Base-by-base conservation (phyloP, 2,113 vertebrate species). In the Xerus inauris region DNA sequence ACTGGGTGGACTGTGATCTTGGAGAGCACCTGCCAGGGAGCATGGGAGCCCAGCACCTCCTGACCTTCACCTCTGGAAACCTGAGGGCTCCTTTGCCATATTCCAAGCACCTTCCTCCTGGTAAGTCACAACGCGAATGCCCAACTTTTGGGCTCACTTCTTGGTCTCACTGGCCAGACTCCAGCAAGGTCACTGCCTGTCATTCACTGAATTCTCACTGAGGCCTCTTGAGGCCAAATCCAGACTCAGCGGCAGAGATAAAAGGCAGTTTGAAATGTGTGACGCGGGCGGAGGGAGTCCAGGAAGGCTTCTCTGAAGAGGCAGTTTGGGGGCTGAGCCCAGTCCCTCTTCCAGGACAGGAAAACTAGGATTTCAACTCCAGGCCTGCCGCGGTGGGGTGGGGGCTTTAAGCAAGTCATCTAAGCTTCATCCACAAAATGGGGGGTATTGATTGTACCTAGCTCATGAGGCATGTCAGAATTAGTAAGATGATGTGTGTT, bases 381-480 rank as follows among this genome's bases (percentile, higher is more conserved):
- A 32, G 40, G 14, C 30, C 62, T 22, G 16, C 26, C 1, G 14
- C 28, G 8, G 40, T 5, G 62, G 28, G 22, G 22, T 5, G 64
- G 28, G 22, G 28, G 19, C 12, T 80, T 38, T 17, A 32, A 24
- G 28, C 57, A 24, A 67, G 54, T 45, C 4, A 2, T 62, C 47
- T 45, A 65, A 28, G 38, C 30, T 84, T 87, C 62, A 24, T 49
- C 17, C n/a, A 11, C 49, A 77, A 45, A 83, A 11, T 24, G 28
- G 17, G 12, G 12, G 1, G 5, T 59, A n/a, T 40, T 8, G 38
- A 49, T 24, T 11, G 12, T 4, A 26, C 2, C 19, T 1, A 28
- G 32, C 32, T 89, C 42, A 26, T 2, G 47, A 89, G n/a, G n/a
- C 30, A 7, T n/a, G 16, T 0, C 79, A 51, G 40, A 88, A 49